Base-by-base conservation (phyloP, 2,113 vertebrate genomes). In the Microtus pennsylvanicus region DNA sequence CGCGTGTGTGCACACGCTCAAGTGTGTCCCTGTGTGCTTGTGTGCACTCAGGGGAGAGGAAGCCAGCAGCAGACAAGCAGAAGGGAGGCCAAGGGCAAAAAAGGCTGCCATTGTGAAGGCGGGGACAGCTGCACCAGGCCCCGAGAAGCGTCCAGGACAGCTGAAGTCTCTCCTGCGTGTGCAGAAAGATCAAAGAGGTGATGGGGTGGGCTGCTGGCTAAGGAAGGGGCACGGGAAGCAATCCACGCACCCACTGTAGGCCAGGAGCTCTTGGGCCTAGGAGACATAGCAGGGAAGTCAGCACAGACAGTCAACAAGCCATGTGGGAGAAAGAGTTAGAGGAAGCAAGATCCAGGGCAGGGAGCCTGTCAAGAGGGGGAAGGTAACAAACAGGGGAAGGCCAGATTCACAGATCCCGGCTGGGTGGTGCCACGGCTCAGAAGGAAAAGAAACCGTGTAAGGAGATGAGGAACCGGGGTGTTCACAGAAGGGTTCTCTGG, bases 81-180 rank as follows among this genome's bases (percentile, higher is more conserved):
- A 93, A 95, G 81, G 2, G 33, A 76, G 63, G 94, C 97, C 96
- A 96, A 76, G 93, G 21, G 0, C 0, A 93, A 96, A 97, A 90
- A 97, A 98, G 96, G 96, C 95, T 0, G 81, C 77, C 77, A 93
- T 97, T 98, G 97, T 98, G 69, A 33, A 7, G 78, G 83, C 22
- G 16, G 30, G 55, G 81, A n/a, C 96, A 96, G 96, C 97, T 97
- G 97, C 82, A 22, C 30, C 7, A 0, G 58, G 58, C 38, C 38
- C 70, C 6, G 0, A 76, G 28, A 63, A 4, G 35, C 21, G 0
- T 10, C 93, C 69, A 94, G 91, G 55, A 38, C n/a, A 83, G 63
- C 19, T 38, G 0, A 8, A 47, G 63, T 0, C 94, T 96, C 61
- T 91, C 95, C n/a, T 87, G 86, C 9, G 65, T 26, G 83, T 1